These are phyloP conservation scores for Cinara cedri DNA, from an alignment of 2,888 invertebrate genomes.

Conservation along the genomic window DNA sequence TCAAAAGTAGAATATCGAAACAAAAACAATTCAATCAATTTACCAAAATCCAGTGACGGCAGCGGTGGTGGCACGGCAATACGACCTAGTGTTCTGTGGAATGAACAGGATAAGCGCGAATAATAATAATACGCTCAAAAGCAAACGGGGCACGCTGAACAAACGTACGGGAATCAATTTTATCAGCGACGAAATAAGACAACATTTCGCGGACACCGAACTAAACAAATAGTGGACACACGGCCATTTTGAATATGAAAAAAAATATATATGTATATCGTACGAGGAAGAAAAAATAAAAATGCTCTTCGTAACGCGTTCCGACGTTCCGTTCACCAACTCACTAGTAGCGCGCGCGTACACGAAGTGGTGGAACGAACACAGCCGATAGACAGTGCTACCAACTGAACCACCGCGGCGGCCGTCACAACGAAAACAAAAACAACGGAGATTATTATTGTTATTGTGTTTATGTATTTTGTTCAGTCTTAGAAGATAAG, in stretches of 20 bases:
- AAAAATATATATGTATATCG: constrained; percentile 27
- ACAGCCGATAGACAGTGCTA: constrained; percentile 30
- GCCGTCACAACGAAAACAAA: constrained; percentile 11
- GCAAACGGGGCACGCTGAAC: background rate
- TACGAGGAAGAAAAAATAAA: constrained; percentile 16
- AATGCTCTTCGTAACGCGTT: constrained; percentile 39
- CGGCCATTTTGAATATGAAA: constrained; percentile 53
- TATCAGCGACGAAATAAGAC: background rate
- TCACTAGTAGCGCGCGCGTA: constrained; percentile 35
- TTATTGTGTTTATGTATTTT: too few relatives aligned
- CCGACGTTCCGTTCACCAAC: constrained; percentile 54
- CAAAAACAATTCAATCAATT: background rate
- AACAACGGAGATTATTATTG: constrained; percentile 13
- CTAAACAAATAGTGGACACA: constrained; percentile 49
- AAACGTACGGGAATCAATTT: constrained; percentile 5
- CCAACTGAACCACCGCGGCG: constrained; percentile 22
- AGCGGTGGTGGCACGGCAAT: background rate
- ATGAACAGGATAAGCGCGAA: background rate
- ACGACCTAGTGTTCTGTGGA: background rate
- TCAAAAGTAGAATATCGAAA: background rate
- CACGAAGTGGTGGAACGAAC: constrained; percentile 41
- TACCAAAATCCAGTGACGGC: constrained; percentile 2
- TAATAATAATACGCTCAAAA: background rate
- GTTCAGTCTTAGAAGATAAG: too few relatives aligned
- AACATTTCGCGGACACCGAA: constrained; percentile 38